phyloP scores from a whole-genome alignment of 2,888 invertebrate species.

The Pheosia tremula region DNA sequence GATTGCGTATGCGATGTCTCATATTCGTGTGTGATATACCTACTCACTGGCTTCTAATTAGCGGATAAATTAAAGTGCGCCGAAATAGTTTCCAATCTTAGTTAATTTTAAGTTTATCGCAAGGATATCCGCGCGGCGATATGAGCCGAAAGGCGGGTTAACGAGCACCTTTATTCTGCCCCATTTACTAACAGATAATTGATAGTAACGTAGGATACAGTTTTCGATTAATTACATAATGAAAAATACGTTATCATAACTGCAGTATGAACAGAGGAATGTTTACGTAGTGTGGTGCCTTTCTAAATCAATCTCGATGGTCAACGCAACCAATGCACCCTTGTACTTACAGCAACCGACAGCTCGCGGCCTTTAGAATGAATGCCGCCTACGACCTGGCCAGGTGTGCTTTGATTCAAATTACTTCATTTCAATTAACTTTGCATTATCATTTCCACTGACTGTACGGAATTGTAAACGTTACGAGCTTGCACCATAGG shows the following conservation, averaged over 20 bases:
- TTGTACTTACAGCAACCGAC: constrained; percentile 35
- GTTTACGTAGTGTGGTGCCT: constrained; percentile 58
- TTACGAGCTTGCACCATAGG: not conserved
- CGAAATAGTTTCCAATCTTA: not conserved
- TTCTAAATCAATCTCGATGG: constrained; percentile 62
- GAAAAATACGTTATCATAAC: constrained; percentile 34
- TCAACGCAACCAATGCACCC: constrained; percentile 48
- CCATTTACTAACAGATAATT: constrained; percentile 10
- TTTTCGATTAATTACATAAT: not conserved
- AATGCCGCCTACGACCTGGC: constrained; percentile 28
- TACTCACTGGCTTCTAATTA: not conserved
- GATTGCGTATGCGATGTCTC: constrained; percentile 69
- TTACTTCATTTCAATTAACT: constrained; percentile 1
- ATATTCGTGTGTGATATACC: constrained; percentile 8
- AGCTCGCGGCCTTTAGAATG: constrained; percentile 32
- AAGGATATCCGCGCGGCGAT: constrained; percentile 40
- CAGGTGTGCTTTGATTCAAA: constrained; percentile 11
- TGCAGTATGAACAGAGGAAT: constrained; percentile 41
- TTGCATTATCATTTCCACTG: not conserved
- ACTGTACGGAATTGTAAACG: not conserved
- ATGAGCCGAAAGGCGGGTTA: constrained; percentile 33
- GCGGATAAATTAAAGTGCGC: not conserved
- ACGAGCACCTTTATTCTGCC: constrained; percentile 12
- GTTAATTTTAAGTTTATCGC: constrained; percentile 7
- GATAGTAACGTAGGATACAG: not conserved